These are phyloP conservation scores for Oreochromis grahami DNA, from an alignment of 2,797 vertebrate genomes.

Conservation along the genomic window DNA sequence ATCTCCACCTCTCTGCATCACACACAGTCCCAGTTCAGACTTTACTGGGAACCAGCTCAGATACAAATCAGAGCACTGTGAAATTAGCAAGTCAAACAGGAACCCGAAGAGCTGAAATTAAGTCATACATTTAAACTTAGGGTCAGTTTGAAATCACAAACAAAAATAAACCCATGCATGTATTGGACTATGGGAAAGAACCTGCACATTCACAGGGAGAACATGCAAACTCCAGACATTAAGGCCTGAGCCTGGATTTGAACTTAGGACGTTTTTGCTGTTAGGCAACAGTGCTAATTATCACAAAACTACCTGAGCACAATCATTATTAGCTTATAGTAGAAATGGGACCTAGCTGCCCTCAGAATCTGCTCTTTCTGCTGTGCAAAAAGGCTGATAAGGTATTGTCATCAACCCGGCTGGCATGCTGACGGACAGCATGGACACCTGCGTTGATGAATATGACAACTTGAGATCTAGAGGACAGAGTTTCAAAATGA, in stretches of 20 bases:
- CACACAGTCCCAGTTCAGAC: background rate
- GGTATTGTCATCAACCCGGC: accelerated
- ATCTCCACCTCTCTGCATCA: background rate
- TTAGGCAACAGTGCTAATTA: accelerated
- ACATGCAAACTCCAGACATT: background rate
- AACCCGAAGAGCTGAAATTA: background rate
- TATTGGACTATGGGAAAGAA: background rate
- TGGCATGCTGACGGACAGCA: accelerated
- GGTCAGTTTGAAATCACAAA: background rate
- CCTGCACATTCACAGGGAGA: background rate
- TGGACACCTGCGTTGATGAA: background rate
- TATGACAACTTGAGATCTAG: background rate
- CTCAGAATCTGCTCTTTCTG: background rate
- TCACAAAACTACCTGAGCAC: background rate
- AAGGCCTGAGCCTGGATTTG: background rate
- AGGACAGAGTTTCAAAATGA: accelerated
- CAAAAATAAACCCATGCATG: background rate
- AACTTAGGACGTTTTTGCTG: accelerated
- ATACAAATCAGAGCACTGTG: background rate
- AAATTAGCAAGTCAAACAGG: background rate
- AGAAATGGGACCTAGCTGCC: background rate
- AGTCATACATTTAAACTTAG: background rate
- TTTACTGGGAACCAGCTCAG: background rate
- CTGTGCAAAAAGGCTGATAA: background rate
- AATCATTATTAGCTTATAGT: background rate